These are phyloP conservation scores for Erebia epiphron DNA, from an alignment of 2,888 invertebrate species.

Conservation along the genomic window DNA sequence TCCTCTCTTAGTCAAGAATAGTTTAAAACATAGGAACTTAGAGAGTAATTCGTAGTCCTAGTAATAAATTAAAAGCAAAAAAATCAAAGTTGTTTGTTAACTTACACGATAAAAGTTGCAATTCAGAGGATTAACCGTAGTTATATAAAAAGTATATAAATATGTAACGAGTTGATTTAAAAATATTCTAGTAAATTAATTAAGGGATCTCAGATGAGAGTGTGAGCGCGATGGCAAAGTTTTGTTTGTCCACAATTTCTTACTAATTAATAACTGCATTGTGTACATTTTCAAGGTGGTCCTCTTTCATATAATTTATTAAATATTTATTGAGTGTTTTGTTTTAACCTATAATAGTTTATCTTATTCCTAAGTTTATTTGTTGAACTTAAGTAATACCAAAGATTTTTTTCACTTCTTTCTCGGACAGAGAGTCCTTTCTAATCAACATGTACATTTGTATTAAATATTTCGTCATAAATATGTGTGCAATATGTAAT, in stretches of 20 bases:
- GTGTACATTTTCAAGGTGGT: slow-evolving; percentile 45
- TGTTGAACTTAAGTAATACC: slow-evolving; percentile 53
- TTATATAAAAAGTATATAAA: slow-evolving; percentile 50
- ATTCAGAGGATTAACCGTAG: slow-evolving; percentile 81
- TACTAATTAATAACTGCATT: slow-evolving; percentile 27
- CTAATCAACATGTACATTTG: slow-evolving; percentile 36
- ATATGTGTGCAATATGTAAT: slow-evolving; percentile 37
- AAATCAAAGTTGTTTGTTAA: slow-evolving; percentile 80
- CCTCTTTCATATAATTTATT: slow-evolving; percentile 23
- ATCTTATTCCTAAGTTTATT: slow-evolving; percentile 52
- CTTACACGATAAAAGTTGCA: slow-evolving; percentile 78
- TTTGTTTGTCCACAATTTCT: slow-evolving; percentile 30
- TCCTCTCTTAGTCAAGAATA: slow-evolving; percentile 68
- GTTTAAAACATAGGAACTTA: slow-evolving; percentile 67
- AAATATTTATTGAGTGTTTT: slow-evolving; percentile 48
- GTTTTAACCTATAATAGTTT: slow-evolving; percentile 51
- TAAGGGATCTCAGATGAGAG: slow-evolving; percentile 47
- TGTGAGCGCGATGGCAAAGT: slow-evolving; percentile 57
- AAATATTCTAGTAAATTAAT: slow-evolving; percentile 58
- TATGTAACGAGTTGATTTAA: slow-evolving; percentile 68
- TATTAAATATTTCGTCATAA: slow-evolving; percentile 42
- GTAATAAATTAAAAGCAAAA: slow-evolving; percentile 56
- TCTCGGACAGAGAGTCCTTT: slow-evolving; percentile 24
- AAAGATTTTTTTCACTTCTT: slow-evolving; percentile 48
- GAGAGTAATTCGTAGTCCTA: slow-evolving; percentile 68